A percentile compares a stretch with the other conserved stretches of the same genome.
phyloP scores from a whole-genome alignment of 2,797 vertebrate species.

The Sebastes paucispinis region DNA sequence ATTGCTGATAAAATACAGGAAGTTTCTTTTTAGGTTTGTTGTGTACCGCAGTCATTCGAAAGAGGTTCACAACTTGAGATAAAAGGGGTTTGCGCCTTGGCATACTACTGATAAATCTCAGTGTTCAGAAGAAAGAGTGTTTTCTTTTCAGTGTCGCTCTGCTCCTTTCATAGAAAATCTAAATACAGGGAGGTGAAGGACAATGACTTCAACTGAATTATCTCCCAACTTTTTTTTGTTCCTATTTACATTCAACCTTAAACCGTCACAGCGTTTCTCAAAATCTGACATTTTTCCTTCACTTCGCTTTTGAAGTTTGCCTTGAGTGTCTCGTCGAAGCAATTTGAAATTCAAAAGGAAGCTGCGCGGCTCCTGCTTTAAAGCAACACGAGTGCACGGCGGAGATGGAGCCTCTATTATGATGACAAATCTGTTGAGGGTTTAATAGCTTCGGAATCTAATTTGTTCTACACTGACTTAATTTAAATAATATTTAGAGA shows the following conservation, averaged over 20 bases:
- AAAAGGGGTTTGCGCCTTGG: not conserved
- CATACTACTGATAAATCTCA: not conserved
- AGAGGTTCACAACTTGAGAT: not conserved
- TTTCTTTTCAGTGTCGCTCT: not conserved
- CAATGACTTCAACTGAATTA: not conserved
- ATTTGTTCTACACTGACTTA: not conserved
- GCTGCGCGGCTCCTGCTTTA: not conserved
- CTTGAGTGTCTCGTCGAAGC: not conserved
- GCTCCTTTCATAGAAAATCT: not conserved
- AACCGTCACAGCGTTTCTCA: not conserved
- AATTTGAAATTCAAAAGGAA: constrained; percentile 24
- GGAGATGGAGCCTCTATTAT: not conserved
- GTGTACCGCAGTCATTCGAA: not conserved
- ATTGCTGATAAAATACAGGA: not conserved
- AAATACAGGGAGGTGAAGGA: not conserved
- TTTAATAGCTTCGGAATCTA: not conserved
- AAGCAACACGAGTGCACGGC: not conserved
- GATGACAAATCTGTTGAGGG: not conserved
- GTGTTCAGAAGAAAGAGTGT: not conserved
- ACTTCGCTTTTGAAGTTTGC: not conserved
- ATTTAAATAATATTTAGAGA: not conserved
- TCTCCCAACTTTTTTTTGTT: not conserved
- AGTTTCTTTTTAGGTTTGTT: not conserved
- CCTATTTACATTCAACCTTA: not conserved
- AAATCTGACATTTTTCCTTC: not conserved